Evolutionary conservation across 2,888 invertebrate species (phyloP), one percentile per base, ranked within the genome.

Genomic region (Timandra comae): DNA sequence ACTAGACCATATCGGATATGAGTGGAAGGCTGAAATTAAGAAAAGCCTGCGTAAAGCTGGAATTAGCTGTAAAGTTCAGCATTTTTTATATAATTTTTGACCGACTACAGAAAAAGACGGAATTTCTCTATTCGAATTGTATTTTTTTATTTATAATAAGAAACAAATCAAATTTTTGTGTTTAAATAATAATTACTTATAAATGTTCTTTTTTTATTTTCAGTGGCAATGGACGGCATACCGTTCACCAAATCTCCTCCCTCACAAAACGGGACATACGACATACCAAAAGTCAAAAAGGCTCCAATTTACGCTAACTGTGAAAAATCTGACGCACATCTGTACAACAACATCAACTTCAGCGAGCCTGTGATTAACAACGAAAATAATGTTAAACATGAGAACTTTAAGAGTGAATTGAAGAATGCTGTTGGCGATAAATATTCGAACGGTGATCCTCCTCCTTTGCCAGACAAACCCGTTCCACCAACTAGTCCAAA

Each of bases 1-100:
- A 87, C 87, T 87, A 87, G 87, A 87, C 87, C 86, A 87, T 88
- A 88, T 82, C 84, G 87, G 86, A 87, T 67, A 2, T 3, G 55
- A 19, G 0, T 0, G 0, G 0, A 0, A 0, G 0, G 0, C 0
- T 0, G n/a, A 21, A 52, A n/a, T n/a, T n/a, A n/a, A n/a, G n/a
- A n/a, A n/a, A n/a, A n/a, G n/a, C n/a, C n/a, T n/a, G n/a, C n/a
- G n/a, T n/a, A n/a, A n/a, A 16, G 16, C 16, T 16, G 1, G 6
- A 16, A 16, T 16, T 16, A 16, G 16, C n/a, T n/a, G n/a, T n/a
- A n/a, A n/a, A n/a, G n/a, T n/a, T n/a, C n/a, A n/a, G n/a, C n/a
- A n/a, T n/a, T n/a, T n/a, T n/a, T n/a, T n/a, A n/a, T n/a, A n/a
- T n/a, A n/a, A n/a, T n/a, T n/a, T n/a, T n/a, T n/a, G n/a, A n/a